Percentiles rank a stretch among this genome's conserved stretches.
These are phyloP conservation scores for Agrypnia vestita DNA, from an alignment of 1,140 invertebrate species.

Conservation along the genomic window DNA sequence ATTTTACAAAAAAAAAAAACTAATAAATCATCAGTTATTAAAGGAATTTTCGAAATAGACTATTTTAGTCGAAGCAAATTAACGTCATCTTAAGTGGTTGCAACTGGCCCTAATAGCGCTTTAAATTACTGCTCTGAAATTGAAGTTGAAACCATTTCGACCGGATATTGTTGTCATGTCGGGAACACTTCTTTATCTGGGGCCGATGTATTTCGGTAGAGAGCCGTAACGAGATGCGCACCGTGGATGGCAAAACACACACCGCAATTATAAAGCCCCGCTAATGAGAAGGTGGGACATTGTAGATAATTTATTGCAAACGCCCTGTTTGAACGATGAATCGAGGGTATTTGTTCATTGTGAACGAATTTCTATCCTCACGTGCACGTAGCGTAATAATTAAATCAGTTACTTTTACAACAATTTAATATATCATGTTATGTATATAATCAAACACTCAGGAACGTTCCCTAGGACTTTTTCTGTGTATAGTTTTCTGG, in stretches of 20 bases:
- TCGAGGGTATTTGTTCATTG: too few species aligned
- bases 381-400: too few species aligned
- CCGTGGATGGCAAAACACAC: conserved; percentile 22
- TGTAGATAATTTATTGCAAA: conserved; percentile 32
- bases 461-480: too few species aligned
- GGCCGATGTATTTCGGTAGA: conserved; percentile 28
- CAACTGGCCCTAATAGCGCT: conserved; percentile 2
- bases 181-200: conserved; percentile 39
- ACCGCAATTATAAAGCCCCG: conserved; percentile 32
- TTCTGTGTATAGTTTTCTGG: too few species aligned
- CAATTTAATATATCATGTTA: too few species aligned
- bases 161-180: conserved; percentile 45
- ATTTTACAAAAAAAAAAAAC: too few species aligned
- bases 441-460: too few species aligned
- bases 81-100: background rate
- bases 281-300: conserved; percentile 36
- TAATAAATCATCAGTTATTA: too few species aligned
- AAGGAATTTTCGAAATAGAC: background rate
- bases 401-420: too few species aligned
- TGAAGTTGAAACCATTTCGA: conserved; percentile 23
- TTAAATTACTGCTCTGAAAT: conserved; percentile 20
- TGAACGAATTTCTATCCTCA: too few species aligned
- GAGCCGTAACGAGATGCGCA: background rate
- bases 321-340: conserved; percentile 1
- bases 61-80: background rate